A percentile compares a stretch with the other conserved stretches of the same genome.
Conservation (phyloP, 2,888 invertebrate genomes). For the Odontothrips loti region DNA sequence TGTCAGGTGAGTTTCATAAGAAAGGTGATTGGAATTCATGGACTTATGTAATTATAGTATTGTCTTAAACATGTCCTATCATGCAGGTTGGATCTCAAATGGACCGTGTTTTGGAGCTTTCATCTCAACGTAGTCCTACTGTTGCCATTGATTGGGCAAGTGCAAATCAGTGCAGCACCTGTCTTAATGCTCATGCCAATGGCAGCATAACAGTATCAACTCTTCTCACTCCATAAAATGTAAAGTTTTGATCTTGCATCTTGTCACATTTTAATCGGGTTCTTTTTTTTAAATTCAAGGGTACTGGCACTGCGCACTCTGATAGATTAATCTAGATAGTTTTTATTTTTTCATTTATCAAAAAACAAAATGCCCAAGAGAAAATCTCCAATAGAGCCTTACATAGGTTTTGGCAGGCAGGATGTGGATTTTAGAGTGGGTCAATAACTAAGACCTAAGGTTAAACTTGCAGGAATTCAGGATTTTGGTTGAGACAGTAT, state of each 20-base stretch:
- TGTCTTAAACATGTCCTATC: not conserved
- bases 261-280: not conserved
- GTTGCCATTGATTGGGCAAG: slow-evolving; percentile 59
- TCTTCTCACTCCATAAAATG: slow-evolving; percentile 48
- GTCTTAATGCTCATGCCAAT: slow-evolving; percentile 56
- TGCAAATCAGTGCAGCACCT: slow-evolving; percentile 55
- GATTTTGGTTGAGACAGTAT: too few species aligned
- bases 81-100: slow-evolving; percentile 40
- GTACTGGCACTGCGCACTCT: too few species aligned
- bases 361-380: not conserved
- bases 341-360: not conserved
- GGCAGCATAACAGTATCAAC: slow-evolving; percentile 57
- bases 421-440: too few species aligned
- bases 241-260: not conserved
- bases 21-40: not conserved
- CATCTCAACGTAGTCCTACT: slow-evolving; percentile 52
- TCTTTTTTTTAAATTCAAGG: not conserved
- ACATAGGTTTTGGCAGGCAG: too few species aligned
- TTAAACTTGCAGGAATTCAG: too few species aligned
- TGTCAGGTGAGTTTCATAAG: slow-evolving; percentile 45
- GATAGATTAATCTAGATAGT: not conserved
- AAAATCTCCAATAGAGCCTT: too few species aligned
- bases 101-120: slow-evolving; percentile 50
- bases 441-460: too few species aligned
- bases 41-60: not conserved